phyloP scores from a whole-genome alignment of 2,888 invertebrate genomes.

The Hirtodrosophila alboralis region DNA sequence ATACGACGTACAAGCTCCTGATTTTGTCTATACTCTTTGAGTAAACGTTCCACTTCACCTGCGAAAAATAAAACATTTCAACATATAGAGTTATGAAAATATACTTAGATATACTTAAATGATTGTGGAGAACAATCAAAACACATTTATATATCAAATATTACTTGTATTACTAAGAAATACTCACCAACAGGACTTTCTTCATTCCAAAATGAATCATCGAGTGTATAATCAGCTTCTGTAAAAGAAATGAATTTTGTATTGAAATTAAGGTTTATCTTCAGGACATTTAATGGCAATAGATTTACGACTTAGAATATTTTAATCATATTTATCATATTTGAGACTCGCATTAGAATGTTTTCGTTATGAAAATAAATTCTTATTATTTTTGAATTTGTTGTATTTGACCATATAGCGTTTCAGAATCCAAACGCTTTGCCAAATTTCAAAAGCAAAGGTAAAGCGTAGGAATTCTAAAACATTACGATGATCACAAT shows the following conservation, averaged over 20 bases:
- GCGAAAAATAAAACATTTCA: conserved; percentile 56
- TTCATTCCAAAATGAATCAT: conserved; percentile 97
- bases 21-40: conserved; percentile 95
- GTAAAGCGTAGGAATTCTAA: conserved; percentile 99
- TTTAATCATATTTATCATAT: no score
- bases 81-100: neutral
- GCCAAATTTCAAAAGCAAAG: conserved; percentile 88
- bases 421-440: conserved; percentile 99
- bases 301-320: no score
- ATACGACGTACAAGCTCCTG: conserved; percentile 96
- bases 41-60: conserved; percentile 96
- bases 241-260: conserved; percentile 84
- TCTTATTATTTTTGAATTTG: neutral
- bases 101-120: no score
- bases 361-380: no score
- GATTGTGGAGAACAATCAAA: no score
- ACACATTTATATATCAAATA: no score
- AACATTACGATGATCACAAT: conserved; percentile 86
- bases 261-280: no score
- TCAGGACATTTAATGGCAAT: no score
- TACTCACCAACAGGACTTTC: conserved; percentile 95
- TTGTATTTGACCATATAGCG: conserved; percentile 85
- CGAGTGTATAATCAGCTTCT: conserved; percentile 96
- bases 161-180: neutral
- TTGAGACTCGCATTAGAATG: no score